Evolutionary conservation across 2,797 vertebrate genomes (phyloP), one percentile per base, ranked within the genome.

Genomic region (Pelodytes ibericus): DNA sequence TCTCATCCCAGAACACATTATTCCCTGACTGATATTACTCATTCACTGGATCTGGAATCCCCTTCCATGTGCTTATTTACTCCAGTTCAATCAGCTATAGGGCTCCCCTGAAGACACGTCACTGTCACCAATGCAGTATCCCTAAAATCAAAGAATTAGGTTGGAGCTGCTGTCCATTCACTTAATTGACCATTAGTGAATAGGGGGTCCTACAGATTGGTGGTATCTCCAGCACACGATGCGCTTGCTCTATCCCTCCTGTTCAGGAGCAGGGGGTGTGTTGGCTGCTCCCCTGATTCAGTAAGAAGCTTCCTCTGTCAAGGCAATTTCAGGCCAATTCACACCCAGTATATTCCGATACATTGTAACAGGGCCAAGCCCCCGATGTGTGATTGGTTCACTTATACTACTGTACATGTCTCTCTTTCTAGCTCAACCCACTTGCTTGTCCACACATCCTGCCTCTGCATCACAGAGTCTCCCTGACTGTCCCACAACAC

Each of bases 301-400:
- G 4, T 6, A 31, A 31, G 58, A 31, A 61, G 58, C 58, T 61
- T 31, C 56, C 60, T 20, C 20, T n/a, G 36, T 18, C 33, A 53
- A 24, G 16, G 72, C 44, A 47, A 29, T 39, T 41, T n/a, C 30
- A 39, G 44, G 59, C 74, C 64, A 41, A 62, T 39, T 49, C 74
- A 57, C 74, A 71, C 11, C 47, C 74, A 57, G 74, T 62, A 57
- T 71, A 25, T 64, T 36, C 47, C 74, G 31, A 53, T 56, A 39
- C 72, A 33, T 25, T 59, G 60, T n/a, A 70, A 15, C 39, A 18
- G 44, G 18, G 68, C 36, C 69, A 29, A 9, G 31, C 74, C 74
- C 58, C 44, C 41, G 24, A 41, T 22, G 1, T n/a, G 22, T 22
- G 20, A 76, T 62, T 76, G 74, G 65, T 11, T n/a, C 5, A 20